A percentile compares a stretch with the other conserved stretches of the same genome.
Evolutionary conservation across 2,113 vertebrate species (phyloP).

Genomic region (Crotalus helleri): DNA sequence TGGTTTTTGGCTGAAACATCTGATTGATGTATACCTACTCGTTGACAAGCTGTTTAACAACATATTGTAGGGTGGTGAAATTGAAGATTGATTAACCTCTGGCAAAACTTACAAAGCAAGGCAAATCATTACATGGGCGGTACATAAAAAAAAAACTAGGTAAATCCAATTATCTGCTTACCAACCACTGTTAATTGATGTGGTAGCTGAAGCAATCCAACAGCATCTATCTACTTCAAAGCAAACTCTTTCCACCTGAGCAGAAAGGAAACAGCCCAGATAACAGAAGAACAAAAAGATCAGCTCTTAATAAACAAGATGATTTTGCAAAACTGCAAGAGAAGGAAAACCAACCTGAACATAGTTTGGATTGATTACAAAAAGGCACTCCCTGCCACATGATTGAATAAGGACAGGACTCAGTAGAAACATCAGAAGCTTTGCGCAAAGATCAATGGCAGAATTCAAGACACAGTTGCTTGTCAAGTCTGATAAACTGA

Average conservation of each 20-base stretch:
- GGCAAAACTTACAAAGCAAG: background rate
- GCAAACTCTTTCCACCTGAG: background rate
- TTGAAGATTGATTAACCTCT: background rate
- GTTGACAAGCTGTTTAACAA: background rate
- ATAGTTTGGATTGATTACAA: background rate
- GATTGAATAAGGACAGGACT: background rate
- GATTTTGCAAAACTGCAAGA: background rate
- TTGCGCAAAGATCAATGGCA: background rate
- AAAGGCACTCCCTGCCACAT: background rate
- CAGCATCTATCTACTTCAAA: background rate
- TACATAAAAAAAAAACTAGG: background rate
- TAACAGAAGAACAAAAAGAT: background rate
- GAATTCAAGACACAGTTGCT: background rate
- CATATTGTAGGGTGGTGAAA: background rate
- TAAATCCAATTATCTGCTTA: background rate
- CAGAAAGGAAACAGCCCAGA: background rate
- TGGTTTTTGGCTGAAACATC: background rate
- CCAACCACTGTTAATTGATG: background rate
- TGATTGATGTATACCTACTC: background rate
- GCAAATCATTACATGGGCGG: background rate
- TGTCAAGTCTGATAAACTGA: background rate
- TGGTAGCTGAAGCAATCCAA: background rate
- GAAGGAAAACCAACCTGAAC: background rate
- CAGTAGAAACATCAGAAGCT: background rate
- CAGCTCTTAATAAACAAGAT: background rate